Conservation (phyloP, 2,113 vertebrate species). For the Pterocles burchelli region DNA sequence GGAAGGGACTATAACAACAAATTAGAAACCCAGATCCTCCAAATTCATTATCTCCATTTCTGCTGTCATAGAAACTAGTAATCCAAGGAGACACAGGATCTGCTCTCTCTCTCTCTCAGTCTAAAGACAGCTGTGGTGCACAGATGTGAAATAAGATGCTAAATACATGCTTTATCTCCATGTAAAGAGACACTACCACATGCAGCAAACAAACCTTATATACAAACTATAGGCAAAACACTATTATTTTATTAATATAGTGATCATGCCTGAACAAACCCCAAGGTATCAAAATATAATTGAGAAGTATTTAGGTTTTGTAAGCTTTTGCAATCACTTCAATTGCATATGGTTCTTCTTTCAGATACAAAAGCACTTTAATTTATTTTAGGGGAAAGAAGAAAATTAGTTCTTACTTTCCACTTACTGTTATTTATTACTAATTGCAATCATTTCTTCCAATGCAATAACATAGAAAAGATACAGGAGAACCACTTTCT, state of each 20-base stretch:
- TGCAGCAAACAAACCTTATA: not conserved
- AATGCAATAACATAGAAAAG: constrained; percentile 37
- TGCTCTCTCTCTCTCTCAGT: not conserved
- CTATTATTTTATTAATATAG: not conserved
- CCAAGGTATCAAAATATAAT: not conserved
- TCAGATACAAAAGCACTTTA: not conserved
- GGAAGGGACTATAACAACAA: not conserved
- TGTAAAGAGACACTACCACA: not conserved
- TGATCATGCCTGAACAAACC: not conserved
- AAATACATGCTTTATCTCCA: not conserved
- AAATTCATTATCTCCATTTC: not conserved
- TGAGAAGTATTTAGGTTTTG: constrained; percentile 20
- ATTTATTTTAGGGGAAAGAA: constrained; percentile 26
- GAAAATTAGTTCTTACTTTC: constrained; percentile 2
- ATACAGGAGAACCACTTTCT: not conserved
- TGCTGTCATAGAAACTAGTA: constrained; percentile 3
- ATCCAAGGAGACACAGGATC: not conserved
- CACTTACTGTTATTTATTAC: not conserved
- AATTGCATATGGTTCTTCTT: not conserved
- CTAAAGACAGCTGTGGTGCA: constrained; percentile 11
- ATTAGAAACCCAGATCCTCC: not conserved
- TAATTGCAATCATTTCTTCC: constrained; percentile 36
- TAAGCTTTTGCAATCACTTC: not conserved
- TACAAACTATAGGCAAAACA: not conserved
- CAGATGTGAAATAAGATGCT: constrained; percentile 37